Evolutionary conservation across 2,888 invertebrate genomes (phyloP).

Genomic region (Ennomos quercinarius): DNA sequence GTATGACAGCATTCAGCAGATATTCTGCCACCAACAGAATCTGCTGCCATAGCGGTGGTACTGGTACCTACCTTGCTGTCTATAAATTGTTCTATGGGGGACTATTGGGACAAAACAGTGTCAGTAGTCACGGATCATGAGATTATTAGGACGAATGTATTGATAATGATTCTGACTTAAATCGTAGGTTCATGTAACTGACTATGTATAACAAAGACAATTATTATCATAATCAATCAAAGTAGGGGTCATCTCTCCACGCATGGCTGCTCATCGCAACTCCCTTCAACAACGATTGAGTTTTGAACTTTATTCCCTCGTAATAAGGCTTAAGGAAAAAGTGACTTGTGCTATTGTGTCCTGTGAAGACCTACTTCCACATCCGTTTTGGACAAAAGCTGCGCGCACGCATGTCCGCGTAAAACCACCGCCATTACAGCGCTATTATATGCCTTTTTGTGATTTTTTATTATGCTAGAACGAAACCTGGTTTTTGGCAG

Average conservation of each 20-base stretch:
- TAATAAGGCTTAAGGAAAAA: slow-evolving; percentile 14
- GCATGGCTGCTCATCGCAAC: slow-evolving; percentile 27
- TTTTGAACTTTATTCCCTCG: slow-evolving; percentile 21
- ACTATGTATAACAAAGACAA: slow-evolving; percentile 15
- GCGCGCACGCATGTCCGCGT: slow-evolving; percentile 49
- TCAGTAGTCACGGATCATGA: too few relatives aligned
- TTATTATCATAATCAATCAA: slow-evolving; percentile 35
- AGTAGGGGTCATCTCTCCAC: slow-evolving; percentile 38
- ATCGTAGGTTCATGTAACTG: not conserved
- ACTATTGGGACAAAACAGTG: too few relatives aligned
- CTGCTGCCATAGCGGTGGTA: too few relatives aligned
- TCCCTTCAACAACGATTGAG: not conserved
- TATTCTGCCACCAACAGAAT: too few relatives aligned
- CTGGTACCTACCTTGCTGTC: too few relatives aligned
- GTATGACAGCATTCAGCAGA: too few relatives aligned
- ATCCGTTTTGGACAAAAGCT: slow-evolving; percentile 44
- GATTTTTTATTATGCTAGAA: slow-evolving; percentile 51
- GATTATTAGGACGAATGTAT: too few relatives aligned
- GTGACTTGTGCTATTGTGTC: slow-evolving; percentile 19
- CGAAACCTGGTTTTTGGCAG: slow-evolving; percentile 58
- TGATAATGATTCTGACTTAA: too few relatives aligned
- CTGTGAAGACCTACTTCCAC: slow-evolving; percentile 34
- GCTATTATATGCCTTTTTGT: slow-evolving; percentile 80
- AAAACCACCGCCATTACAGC: slow-evolving; percentile 63
- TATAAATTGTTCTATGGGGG: too few relatives aligned